Evolutionary conservation across 2,888 invertebrate species (phyloP).

Genomic region (Ornithoptera priamus): DNA sequence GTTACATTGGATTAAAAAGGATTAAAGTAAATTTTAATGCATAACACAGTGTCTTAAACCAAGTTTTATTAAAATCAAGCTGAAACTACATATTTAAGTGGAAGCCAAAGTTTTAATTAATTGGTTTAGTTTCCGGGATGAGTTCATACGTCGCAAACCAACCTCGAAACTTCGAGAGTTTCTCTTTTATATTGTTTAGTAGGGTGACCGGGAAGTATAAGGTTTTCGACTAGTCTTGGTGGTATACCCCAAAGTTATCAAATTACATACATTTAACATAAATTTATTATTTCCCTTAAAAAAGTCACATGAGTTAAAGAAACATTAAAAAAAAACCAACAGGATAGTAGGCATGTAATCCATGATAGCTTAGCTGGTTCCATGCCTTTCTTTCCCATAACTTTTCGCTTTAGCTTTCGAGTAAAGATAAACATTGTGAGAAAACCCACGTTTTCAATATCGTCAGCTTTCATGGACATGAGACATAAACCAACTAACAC

Average conservation of each 20-base stretch:
- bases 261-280: neutral
- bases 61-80: neutral
- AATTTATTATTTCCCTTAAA: neutral
- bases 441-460: too few species aligned
- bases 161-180: neutral
- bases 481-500: too few species aligned
- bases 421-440: too few species aligned
- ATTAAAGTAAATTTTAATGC: too few species aligned
- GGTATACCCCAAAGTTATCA: neutral
- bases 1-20: too few species aligned
- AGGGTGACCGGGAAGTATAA: neutral
- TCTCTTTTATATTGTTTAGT: neutral
- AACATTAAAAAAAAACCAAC: too few species aligned
- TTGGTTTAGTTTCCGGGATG: constrained; percentile 13
- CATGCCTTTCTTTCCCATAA: too few species aligned
- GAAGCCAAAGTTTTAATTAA: constrained; percentile 19
- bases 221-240: neutral
- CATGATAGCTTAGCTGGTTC: too few species aligned
- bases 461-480: too few species aligned
- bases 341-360: too few species aligned
- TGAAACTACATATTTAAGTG: neutral
- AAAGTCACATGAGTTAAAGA: neutral
- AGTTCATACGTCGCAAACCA: constrained; percentile 2
- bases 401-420: too few species aligned
- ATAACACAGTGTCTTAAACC: neutral